Percentiles rank a stretch among this genome's conserved stretches.
phyloP scores from a whole-genome alignment of 2,888 invertebrate genomes.

The Proisotoma minuta region DNA sequence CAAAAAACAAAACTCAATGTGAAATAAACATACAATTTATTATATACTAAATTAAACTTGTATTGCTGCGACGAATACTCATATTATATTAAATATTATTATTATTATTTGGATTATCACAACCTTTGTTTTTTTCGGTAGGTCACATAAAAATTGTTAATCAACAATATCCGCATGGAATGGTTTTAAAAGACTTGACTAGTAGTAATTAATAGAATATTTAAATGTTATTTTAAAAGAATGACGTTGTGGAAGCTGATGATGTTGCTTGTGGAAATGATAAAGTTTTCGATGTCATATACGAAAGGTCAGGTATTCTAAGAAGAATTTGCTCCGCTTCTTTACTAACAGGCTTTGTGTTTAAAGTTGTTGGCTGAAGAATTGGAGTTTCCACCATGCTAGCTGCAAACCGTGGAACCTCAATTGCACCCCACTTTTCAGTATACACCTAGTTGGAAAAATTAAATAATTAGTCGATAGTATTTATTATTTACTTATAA shows the following conservation, averaged over 20 bases:
- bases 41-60: no score
- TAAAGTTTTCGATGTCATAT: constrained; percentile 42
- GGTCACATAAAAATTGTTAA: no score
- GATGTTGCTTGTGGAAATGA: constrained; percentile 35
- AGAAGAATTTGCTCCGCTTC: constrained; percentile 41
- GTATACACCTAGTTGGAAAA: constrained; percentile 29
- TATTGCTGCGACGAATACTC: no score
- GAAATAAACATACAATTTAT: no score
- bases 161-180: no score
- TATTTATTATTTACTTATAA: neutral
- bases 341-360: constrained; percentile 15
- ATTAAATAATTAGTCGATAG: neutral
- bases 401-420: constrained; percentile 45
- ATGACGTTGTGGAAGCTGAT: constrained; percentile 1
- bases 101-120: no score
- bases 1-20: no score
- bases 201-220: no score
- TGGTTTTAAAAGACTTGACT: no score
- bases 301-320: constrained; percentile 43
- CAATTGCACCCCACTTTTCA: constrained; percentile 43
- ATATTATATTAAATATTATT: no score
- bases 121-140: no score
- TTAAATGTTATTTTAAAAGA: no score
- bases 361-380: constrained; percentile 27
- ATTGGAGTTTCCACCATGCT: constrained; percentile 38